Conservation (phyloP, 2,113 vertebrate species). For the Nibea coibor region DNA sequence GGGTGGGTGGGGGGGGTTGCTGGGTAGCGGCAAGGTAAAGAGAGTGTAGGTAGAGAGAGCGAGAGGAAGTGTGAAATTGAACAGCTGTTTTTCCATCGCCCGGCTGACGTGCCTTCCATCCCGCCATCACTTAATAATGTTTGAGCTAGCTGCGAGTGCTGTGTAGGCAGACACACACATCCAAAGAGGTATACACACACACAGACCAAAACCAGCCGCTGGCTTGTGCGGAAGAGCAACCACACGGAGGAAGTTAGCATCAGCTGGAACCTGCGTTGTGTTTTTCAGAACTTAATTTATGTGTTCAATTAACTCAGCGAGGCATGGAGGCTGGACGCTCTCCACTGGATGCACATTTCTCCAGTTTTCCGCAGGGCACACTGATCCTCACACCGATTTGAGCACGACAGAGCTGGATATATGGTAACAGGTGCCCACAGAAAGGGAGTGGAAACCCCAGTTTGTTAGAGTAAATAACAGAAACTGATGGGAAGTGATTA, state of each 20-base stretch:
- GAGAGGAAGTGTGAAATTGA: conserved; percentile 66
- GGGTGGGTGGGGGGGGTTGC: not conserved
- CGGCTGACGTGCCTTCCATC: conserved; percentile 54
- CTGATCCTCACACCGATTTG: not conserved
- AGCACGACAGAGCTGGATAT: conserved; percentile 1
- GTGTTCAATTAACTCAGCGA: conserved; percentile 51
- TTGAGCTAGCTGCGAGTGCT: conserved; percentile 10
- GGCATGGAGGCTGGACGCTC: conserved; percentile 29
- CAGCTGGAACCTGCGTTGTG: conserved; percentile 27
- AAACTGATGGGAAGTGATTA: not conserved
- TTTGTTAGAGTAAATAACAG: not conserved
- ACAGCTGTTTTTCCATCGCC: conserved; percentile 69
- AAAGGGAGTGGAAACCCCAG: not conserved
- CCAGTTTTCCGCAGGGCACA: not conserved
- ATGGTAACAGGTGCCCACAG: not conserved
- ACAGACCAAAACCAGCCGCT: not conserved
- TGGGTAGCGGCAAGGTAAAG: not conserved
- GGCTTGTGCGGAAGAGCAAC: conserved; percentile 9
- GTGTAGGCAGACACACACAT: conserved; percentile 14
- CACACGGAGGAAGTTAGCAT: conserved; percentile 27
- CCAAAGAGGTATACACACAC: not conserved
- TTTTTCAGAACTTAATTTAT: conserved; percentile 55
- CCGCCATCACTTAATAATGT: conserved; percentile 59
- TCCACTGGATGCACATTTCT: conserved; percentile 37
- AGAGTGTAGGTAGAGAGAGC: conserved; percentile 9